phyloP scores from a whole-genome alignment of 2,113 vertebrate genomes.

The Saccopteryx bilineata region DNA sequence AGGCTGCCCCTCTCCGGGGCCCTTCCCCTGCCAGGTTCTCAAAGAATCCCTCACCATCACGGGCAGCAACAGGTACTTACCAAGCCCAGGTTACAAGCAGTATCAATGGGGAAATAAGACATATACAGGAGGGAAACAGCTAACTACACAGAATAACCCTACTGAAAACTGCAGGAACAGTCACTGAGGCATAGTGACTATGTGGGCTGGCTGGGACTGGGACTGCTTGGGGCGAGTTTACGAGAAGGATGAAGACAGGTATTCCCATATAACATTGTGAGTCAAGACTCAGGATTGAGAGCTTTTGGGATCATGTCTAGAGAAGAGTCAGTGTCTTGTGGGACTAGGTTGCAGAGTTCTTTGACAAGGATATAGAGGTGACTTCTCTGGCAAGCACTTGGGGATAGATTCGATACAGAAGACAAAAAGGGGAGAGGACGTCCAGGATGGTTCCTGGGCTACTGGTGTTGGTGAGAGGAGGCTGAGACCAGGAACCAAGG shows the following conservation, averaged over 20 bases:
- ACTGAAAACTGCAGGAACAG: background rate
- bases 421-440: background rate
- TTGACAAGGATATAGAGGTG: background rate
- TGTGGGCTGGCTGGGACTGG: background rate
- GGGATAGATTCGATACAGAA: background rate
- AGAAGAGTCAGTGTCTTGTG: background rate
- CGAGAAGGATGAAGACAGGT: background rate
- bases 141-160: background rate
- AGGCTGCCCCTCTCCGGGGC: too few relatives aligned
- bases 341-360: background rate
- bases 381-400: background rate
- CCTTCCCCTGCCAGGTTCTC: background rate
- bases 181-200: background rate
- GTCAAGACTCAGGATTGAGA: background rate
- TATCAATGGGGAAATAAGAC: background rate
- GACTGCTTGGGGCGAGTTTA: background rate
- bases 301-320: background rate
- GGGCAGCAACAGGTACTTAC: background rate
- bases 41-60: background rate
- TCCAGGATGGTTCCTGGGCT: background rate
- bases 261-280: background rate
- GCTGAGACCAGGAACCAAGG: background rate
- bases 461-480: background rate
- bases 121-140: background rate
- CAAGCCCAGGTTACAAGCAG: background rate